Base-by-base conservation (phyloP, 2,113 vertebrate species). In the Athene cunicularia region DNA sequence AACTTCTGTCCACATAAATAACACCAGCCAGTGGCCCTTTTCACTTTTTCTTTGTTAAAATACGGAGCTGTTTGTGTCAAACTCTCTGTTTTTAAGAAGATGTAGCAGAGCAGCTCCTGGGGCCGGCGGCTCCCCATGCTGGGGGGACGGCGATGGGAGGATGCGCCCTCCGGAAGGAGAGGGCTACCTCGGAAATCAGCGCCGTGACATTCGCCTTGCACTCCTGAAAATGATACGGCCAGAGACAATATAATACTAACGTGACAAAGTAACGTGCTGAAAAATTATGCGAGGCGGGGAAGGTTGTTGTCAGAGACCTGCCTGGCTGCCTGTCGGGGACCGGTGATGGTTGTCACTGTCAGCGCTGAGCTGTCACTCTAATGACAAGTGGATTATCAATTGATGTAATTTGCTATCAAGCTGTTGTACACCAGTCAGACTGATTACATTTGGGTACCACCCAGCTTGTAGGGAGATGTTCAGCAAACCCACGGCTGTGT, bases 141-240 rank as follows among this genome's bases (percentile, higher is more conserved):
- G 6, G 8, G 14, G 21, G n/a, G 26, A 5, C 0, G 1, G 37
- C 1, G 1, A 11, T 1, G 50, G 49, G 32, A 67, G 14, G 37
- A 8, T 6, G 2, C 2, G 16, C 14, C 35, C 32, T 35, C 30
- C 4, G 2, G 37, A 3, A 53, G 21, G 50, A 39, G 18, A 45
- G 12, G 12, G 30, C 58, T 53, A 2, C 72, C 41, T 62, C 0
- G 0, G 27, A 27, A 62, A 63, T 23, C n/a, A 24, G 41, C 70
- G 17, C 41, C 0, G 0, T 2, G 50, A 41, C 27, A 8, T 4
- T 32, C 0, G 3, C 77, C 1, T 47, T 23, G 1, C 2, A 1
- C 60, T 63, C 26, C 59, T 26, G 68, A 37, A 71, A 86, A 84
- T 13, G 72, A 45, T 3, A 35, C 0, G 1, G 63, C 0, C 0